A percentile compares a stretch with the other conserved stretches of the same genome.
phyloP scores from a whole-genome alignment of 2,113 vertebrate genomes.

The Hemiscyllium ocellatum region DNA sequence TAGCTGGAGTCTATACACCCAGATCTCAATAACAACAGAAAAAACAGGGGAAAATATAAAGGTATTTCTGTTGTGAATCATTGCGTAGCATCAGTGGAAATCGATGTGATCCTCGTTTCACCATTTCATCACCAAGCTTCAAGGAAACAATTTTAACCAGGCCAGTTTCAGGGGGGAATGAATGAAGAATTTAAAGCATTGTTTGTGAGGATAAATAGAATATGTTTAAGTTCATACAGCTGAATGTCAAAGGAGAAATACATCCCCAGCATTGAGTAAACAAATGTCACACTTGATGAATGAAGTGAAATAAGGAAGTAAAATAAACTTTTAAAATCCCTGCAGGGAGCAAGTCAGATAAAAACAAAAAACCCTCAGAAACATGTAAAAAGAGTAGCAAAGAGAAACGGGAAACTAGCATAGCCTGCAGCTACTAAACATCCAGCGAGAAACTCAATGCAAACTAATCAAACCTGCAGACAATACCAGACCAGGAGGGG shows the following conservation, averaged over 20 bases:
- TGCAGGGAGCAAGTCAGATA: background rate
- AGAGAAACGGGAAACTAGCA: background rate
- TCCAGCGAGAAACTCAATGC: background rate
- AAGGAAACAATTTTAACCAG: background rate
- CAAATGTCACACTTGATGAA: background rate
- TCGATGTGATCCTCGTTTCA: background rate
- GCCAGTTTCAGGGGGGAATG: background rate
- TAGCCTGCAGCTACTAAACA: background rate
- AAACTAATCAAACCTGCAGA: background rate
- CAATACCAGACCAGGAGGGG: background rate
- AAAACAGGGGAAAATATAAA: background rate
- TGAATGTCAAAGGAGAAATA: background rate
- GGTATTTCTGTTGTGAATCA: background rate
- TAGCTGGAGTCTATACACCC: background rate
- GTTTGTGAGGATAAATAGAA: background rate
- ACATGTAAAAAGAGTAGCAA: background rate
- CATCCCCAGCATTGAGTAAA: background rate
- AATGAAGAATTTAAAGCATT: background rate
- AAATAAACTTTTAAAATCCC: background rate
- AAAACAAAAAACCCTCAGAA: too few relatives aligned
- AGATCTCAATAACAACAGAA: background rate
- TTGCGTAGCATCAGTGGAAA: background rate
- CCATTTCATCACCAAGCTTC: background rate
- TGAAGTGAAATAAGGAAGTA: background rate
- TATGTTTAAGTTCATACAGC: background rate